Evolutionary conservation across 2,888 invertebrate genomes (phyloP), one percentile per base, ranked within the genome.

Genomic region (Pediacus dermestoides): DNA sequence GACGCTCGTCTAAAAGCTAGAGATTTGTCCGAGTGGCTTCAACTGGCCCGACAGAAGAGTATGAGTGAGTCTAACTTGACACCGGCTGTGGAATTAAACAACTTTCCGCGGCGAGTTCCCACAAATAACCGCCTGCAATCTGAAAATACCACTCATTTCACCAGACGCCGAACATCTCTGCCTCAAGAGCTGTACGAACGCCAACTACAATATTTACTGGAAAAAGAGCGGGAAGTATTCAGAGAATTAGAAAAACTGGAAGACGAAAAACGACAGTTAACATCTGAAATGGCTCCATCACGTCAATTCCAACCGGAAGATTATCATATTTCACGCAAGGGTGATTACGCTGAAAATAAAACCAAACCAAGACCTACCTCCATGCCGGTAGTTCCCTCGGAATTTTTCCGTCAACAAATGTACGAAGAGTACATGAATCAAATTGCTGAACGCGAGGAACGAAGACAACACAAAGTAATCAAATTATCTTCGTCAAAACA

Each of bases 371-470:
- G 61, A 34, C 57, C 57, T 2, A 25, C 42, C 3, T 57, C 63
- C 1, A 55, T 63, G 60, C 60, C 60, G 1, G 60, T 80, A 23
- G 75, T 74, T 6, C 77, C 80, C 4, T 81, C 81, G 30, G 84
- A 88, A 64, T 72, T 78, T 25, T 79, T 85, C 53, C 78, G 88
- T 4, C 82, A 84, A 50, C 80, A 82, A 67, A 89, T 90, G 88
- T 89, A 86, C 68, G 77, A 85, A 53, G 89, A 89, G 65, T 89
- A 88, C 70, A 77, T 88, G 61, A 74, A 75, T 58, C 84, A 88
- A 68, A 82, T 89, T 57, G 80, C 83, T 3, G 84, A 85, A 62
- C 75, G 88, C 7, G 81, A 85, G 55, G 83, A 88, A 58, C 74
- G 90, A 27, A 84, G 84, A 52, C 78, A 85, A 43, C 81, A 85